Evolutionary conservation across 35 echinoderm and acorn worm species (phyloP), one percentile per base, ranked within the genome.

Genomic region (Patiria miniata): DNA sequence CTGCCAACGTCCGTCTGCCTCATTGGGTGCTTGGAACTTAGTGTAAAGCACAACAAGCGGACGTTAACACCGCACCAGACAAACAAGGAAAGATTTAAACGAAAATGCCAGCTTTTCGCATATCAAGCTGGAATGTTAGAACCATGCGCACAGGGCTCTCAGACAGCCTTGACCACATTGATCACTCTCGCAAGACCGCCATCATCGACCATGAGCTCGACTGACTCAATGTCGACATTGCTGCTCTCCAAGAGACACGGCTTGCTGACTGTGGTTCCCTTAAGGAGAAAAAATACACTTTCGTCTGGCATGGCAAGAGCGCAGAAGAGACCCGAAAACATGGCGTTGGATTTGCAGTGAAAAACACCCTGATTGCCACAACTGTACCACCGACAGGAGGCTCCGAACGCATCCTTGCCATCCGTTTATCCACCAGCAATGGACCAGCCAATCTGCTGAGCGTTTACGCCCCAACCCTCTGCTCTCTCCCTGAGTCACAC

Each of bases 311-410:
- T 30, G 84, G 78, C 30, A 78, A 37, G 47, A 53, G 9, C 8
- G 16, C 69, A 10, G 85, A 93, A 2, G 59, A 93, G 51, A 78
- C 51, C 4, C 23, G 52, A 81, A 50, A 58, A 37, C 91, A 88
- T 57, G 91, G 86, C 0, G 91, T 93, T 0, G 91, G 91, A 3
- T 93, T 93, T 44, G 91, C 91, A 36, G 86, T 88, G 40, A 93
- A 38, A 16, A 87, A 83, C 86, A 38, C 56, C 14, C 56, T 93
- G 42, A 19, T 50, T n/a, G 18, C 51, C 5, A 19, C 22, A 36
- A 59, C 32, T 23, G 36, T 39, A 23, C 60, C 57, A 40, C 60
- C 60, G 37, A 22, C 60, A 21, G 39, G 23, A 42, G 60, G 59
- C 36, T 38, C 83, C 1, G 83, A 73, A 30, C 36, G 83, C 33